These are phyloP conservation scores for Acromyrmex echinatior DNA, from an alignment of 1,140 invertebrate genomes.

Conservation along the genomic window DNA sequence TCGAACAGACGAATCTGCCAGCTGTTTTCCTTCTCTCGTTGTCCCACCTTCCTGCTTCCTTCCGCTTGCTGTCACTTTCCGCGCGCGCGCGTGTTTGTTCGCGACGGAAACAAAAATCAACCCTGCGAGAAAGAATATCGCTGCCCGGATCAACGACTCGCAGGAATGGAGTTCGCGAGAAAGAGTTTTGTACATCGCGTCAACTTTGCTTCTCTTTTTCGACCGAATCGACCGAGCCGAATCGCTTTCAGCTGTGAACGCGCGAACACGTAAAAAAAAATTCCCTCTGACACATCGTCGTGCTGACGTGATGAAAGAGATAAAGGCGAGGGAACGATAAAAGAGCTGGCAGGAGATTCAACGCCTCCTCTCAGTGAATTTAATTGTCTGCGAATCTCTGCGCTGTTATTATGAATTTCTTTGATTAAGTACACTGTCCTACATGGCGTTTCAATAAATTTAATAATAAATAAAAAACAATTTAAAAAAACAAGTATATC, in stretches of 20 bases:
- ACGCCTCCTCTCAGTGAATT: not conserved
- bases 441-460: not conserved
- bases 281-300: constrained; percentile 11
- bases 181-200: not conserved
- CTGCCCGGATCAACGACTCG: not conserved
- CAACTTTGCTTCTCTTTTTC: not conserved
- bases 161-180: not conserved
- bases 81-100: not conserved
- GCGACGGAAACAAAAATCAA: constrained; percentile 1
- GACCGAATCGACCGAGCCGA: constrained; percentile 1
- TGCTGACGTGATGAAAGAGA: constrained; percentile 20
- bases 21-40: not conserved
- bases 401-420: not conserved
- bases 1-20: constrained; percentile 24
- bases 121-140: constrained; percentile 1
- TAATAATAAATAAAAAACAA: no score
- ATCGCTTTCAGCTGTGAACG: constrained; percentile 41
- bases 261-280: constrained; percentile 27
- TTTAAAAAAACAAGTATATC: not conserved
- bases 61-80: not conserved
- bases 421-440: not conserved
- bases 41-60: constrained; percentile 6
- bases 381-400: not conserved
- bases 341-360: not conserved
- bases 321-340: not conserved